Evolutionary conservation across 2,797 vertebrate genomes (phyloP).

Genomic region (Cuculus canorus): DNA sequence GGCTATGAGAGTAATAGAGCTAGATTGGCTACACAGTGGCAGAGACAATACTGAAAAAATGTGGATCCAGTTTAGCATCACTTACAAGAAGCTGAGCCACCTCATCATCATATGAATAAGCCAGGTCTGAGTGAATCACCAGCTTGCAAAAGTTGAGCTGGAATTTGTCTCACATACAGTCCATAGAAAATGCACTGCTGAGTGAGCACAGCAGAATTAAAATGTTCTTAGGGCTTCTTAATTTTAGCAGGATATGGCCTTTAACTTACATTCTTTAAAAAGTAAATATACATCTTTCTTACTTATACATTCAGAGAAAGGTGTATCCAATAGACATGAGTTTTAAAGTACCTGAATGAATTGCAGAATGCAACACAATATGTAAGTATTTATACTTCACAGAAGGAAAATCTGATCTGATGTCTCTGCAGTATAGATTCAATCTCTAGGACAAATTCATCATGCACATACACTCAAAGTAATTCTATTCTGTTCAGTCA

Average conservation of each 20-base stretch:
- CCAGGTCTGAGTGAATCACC: not conserved
- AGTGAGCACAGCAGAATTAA: not conserved
- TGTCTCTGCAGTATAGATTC: not conserved
- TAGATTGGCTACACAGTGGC: not conserved
- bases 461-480: not conserved
- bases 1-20: not conserved
- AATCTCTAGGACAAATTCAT: not conserved
- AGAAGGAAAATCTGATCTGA: not conserved
- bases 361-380: not conserved
- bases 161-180: not conserved
- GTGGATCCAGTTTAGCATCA: not conserved
- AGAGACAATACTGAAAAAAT: not conserved
- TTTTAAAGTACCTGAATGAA: not conserved
- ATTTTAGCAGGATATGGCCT: not conserved
- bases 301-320: not conserved
- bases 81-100: not conserved
- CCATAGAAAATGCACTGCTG: not conserved
- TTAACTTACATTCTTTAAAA: not conserved
- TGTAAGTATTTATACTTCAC: not conserved
- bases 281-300: not conserved
- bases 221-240: not conserved
- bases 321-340: rapidly evolving
- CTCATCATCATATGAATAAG: not conserved
- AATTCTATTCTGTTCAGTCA: not conserved
- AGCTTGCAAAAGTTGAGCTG: not conserved